These are phyloP conservation scores for Laticauda laticaudata DNA, from an alignment of 2,113 vertebrate species.

Conservation along the genomic window DNA sequence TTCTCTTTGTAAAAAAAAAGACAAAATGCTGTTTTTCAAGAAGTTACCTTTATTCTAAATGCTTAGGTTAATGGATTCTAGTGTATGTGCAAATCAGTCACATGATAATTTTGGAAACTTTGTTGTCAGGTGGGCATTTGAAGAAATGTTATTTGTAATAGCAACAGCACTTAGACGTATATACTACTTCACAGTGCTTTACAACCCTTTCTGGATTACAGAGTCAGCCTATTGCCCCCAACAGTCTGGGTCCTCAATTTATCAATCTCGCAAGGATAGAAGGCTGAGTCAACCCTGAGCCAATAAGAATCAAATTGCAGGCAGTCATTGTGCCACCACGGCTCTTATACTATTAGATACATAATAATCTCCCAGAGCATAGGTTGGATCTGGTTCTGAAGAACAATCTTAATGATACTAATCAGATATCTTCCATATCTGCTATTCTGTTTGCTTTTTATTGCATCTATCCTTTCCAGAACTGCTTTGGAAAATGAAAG, in stretches of 20 bases:
- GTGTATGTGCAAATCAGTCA: slow-evolving; percentile 24
- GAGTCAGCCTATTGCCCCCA: background rate
- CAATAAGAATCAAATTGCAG: background rate
- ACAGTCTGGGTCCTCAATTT: background rate
- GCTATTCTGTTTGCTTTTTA: background rate
- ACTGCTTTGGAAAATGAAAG: background rate
- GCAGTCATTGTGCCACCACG: background rate
- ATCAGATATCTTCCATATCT: slow-evolving; percentile 9
- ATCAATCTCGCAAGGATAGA: background rate
- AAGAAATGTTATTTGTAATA: background rate
- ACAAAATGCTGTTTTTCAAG: slow-evolving; percentile 42
- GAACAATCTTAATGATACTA: background rate
- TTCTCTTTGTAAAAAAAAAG: slow-evolving; percentile 30
- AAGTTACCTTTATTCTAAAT: slow-evolving; percentile 44
- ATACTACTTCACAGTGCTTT: background rate
- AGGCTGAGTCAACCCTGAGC: background rate
- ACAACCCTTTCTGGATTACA: background rate
- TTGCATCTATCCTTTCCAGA: background rate
- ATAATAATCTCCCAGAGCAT: background rate
- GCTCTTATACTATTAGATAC: background rate
- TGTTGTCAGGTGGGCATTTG: slow-evolving; percentile 1
- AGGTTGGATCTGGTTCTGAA: background rate
- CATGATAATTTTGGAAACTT: slow-evolving; percentile 36
- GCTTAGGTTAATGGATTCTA: slow-evolving; percentile 35
- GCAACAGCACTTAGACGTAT: background rate